Base-by-base conservation (phyloP, 2,888 invertebrate genomes). In the Masnerella sp. region DNA sequence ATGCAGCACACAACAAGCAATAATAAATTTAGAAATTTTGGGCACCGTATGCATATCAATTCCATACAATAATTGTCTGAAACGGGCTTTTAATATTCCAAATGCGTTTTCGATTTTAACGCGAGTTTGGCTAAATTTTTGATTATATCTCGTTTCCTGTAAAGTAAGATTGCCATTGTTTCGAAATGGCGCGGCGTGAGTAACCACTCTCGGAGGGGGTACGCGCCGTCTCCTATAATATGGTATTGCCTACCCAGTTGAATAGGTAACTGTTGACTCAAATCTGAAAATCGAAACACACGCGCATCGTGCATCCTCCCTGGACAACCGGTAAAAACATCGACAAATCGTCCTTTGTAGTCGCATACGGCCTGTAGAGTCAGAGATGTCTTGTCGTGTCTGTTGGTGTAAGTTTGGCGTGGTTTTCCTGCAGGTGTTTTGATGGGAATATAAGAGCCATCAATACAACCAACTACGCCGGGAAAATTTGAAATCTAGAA, bases 291-390 rank as follows among this genome's bases (percentile, higher is more conserved):
- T n/a, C 14, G 11, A 15, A 25, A 52, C 3, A 52, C 28, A 9
- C 38, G 17, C n/a, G 52, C 52, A 38, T 52, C 52, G 12, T 52
- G 34, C 34, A 34, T 51, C 11, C 36, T 8, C 8, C 51, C 30
- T 1, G 36, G 12, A 12, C 9, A 5, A 9, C 51, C 34, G 7
- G 51, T 51, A 45, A 51, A 51, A 1, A 51, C 51, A 20, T 51
- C 34, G 3, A 51, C 0, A 12, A 51, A 51, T 2, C 7, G n/a
- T 36, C 22, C 15, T 3, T 38, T 38, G 1, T 1, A 12, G 34
- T 38, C 25, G 12, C 52, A 38, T 1, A 52, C 18, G 5, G 36
- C 52, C 20, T 52, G 52, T 7, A 52, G 11, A 0, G 28, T 52
- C n/a, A 52, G 1, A 1, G 52, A 22, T 5, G 52, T 8, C 0